Base-by-base conservation (phyloP, 2,888 invertebrate genomes). In the Ethmia dodecea region DNA sequence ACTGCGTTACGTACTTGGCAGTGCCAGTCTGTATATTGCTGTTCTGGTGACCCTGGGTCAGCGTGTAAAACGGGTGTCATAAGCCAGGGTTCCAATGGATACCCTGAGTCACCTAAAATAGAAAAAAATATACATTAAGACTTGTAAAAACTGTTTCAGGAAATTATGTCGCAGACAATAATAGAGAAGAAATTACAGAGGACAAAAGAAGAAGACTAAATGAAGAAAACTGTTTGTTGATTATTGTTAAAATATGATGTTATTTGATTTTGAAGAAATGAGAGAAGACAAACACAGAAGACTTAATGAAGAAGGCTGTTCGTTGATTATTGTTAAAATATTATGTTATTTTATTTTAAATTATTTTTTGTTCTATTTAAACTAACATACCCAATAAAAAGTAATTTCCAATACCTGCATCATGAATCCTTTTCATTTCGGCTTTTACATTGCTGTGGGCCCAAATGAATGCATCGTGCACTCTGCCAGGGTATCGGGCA, bases 21-120 rank as follows among this genome's bases (percentile, higher is more conserved):
- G 18, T 39, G 42, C 37, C 38, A 39, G 1, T 10, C 2, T 0
- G 39, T 39, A 13, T 39, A 39, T 0, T 31, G 29, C 5, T 16
- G 13, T 14, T 42, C 35, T 14, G 37, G 26, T 9, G 34, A 9
- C 13, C 35, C n/a, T 1, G 18, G 8, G 2, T 26, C 35, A 5
- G 35, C 30, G 11, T 35, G 24, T 8, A 14, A 9, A 13, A 42
- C 25, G 13, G 37, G 39, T 3, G 39, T 42, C 39, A 42, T 39
- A 1, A 42, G 14, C 42, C 38, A 38, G n/a, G 37, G 37, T 15
- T 37, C 39, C 2, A 37, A 11, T 6, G 37, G 28, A 25, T 42
- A 42, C 12, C 34, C 37, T 1, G 38, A 38, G 18, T 37, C 35
- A 4, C 42, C 39, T 42, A 15, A n/a, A 37, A 34, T 28, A 26